Evolutionary conservation across 2,113 vertebrate genomes (phyloP).

Genomic region (Platycercus adscitus): DNA sequence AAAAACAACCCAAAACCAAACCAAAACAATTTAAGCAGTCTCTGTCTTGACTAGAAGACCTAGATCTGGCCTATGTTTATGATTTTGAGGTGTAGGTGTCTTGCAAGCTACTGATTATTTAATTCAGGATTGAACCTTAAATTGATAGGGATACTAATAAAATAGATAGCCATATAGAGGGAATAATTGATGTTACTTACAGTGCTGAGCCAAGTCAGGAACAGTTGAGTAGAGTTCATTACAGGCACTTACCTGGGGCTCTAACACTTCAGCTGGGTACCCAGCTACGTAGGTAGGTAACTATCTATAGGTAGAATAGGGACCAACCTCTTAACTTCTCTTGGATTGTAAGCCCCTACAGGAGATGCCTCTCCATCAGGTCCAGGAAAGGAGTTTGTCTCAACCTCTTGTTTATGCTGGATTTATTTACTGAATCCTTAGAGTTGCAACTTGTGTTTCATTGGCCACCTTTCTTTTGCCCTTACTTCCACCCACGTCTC

Average conservation of each 20-base stretch:
- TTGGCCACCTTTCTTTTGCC: not conserved
- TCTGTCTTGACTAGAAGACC: not conserved
- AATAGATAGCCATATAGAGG: not conserved
- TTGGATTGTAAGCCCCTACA: not conserved
- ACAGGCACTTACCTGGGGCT: not conserved
- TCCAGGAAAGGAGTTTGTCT: not conserved
- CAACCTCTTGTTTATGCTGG: not conserved
- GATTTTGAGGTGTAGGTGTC: not conserved
- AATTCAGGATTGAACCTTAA: not conserved
- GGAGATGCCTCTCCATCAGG: not conserved
- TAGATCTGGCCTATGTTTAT: not conserved
- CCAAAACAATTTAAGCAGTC: not conserved
- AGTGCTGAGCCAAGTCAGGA: not conserved
- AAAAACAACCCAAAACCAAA: not conserved
- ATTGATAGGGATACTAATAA: not conserved
- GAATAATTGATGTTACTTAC: not conserved
- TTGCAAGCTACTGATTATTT: not conserved
- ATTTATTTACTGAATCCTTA: not conserved
- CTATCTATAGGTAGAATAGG: not conserved
- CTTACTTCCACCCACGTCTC: rapidly evolving
- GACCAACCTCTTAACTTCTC: not conserved
- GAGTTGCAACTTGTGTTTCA: not conserved
- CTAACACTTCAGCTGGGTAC: not conserved
- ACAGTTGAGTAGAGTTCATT: not conserved
- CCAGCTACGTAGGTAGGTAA: not conserved